phyloP scores from a whole-genome alignment of 2,113 vertebrate species.

The Corythornis cristatus region DNA sequence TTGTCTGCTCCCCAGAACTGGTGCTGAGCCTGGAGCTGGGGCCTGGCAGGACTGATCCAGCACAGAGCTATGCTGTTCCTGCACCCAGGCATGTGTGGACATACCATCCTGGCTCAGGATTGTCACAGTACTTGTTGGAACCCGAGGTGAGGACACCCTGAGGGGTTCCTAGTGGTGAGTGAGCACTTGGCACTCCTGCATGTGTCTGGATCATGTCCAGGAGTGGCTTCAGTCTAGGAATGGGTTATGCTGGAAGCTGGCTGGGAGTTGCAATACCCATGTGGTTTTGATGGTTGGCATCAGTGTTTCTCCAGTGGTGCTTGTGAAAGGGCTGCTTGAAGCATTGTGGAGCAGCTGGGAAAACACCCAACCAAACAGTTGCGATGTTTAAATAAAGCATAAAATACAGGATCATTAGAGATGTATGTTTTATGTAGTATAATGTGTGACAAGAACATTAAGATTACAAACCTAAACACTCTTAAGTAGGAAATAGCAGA shows the following conservation, averaged over 20 bases:
- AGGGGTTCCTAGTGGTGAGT: not conserved
- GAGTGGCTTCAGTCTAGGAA: not conserved
- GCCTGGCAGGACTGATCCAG: not conserved
- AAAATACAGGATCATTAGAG: not conserved
- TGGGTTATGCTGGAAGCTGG: not conserved
- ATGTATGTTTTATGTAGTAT: rapidly evolving
- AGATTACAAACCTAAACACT: not conserved
- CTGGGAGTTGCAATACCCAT: not conserved
- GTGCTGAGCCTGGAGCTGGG: not conserved
- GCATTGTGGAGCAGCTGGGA: not conserved
- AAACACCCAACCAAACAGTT: not conserved
- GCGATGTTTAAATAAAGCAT: not conserved
- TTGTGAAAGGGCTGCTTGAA: not conserved
- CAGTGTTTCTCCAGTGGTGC: not conserved
- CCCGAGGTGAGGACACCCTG: not conserved
- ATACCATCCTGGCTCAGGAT: not conserved
- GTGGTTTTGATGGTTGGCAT: not conserved
- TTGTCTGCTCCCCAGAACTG: not conserved
- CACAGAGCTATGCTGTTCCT: not conserved
- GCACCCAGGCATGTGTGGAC: not conserved
- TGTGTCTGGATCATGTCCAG: not conserved
- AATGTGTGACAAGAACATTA: not conserved
- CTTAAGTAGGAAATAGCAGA: not conserved
- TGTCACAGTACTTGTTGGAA: rapidly evolving
- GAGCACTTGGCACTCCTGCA: not conserved